phyloP scores from a whole-genome alignment of 2,888 invertebrate species.

The Agrilus biguttatus region DNA sequence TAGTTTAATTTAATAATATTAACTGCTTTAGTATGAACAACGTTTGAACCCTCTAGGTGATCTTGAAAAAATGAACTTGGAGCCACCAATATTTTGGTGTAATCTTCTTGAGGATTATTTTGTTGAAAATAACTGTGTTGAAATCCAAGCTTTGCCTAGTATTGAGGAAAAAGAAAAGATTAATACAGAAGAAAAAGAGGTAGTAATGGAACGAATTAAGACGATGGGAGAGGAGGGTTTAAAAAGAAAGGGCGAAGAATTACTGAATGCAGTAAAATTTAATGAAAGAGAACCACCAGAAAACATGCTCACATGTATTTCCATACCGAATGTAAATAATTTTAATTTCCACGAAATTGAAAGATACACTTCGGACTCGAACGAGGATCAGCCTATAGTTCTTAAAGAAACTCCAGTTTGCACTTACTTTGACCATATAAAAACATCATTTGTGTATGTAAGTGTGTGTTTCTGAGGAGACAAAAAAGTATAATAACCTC shows the following conservation, averaged over 20 bases:
- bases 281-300: constrained; percentile 66
- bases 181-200: constrained; percentile 54
- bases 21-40: constrained; percentile 40
- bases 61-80: constrained; percentile 43
- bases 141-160: constrained; percentile 53
- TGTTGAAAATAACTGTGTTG: constrained; percentile 43
- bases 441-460: constrained; percentile 75
- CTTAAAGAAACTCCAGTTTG: constrained; percentile 53
- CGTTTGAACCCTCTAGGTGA: constrained; percentile 54
- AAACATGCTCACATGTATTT: constrained; percentile 55
- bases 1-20: not conserved
- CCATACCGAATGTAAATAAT: constrained; percentile 58
- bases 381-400: constrained; percentile 37
- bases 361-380: constrained; percentile 30
- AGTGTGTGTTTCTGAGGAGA: constrained; percentile 24
- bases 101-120: constrained; percentile 54
- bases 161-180: constrained; percentile 47
- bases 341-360: constrained; percentile 51
- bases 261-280: constrained; percentile 54
- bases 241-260: constrained; percentile 39
- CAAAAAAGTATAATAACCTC: not conserved
- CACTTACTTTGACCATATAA: constrained; percentile 64
- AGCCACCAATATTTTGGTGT: constrained; percentile 56
- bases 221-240: constrained; percentile 56
- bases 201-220: constrained; percentile 51